Conservation (phyloP, 2,113 vertebrate genomes). For the Melospiza georgiana region DNA sequence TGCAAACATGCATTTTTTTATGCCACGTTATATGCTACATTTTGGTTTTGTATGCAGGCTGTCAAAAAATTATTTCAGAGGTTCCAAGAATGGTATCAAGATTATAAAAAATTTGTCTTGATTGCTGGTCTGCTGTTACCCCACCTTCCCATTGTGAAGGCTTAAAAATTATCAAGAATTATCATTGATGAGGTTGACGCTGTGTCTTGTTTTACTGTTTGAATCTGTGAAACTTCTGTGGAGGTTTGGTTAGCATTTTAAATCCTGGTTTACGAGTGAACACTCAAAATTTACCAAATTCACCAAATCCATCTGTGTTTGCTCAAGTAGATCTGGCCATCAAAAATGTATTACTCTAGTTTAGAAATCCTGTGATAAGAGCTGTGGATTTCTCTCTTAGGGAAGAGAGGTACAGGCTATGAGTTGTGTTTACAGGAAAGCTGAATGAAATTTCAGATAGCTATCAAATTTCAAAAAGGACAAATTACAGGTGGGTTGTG, state of each 20-base stretch:
- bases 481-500: not conserved
- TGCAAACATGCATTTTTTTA: not conserved
- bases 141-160: not conserved
- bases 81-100: not conserved
- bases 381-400: not conserved
- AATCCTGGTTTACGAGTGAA: not conserved
- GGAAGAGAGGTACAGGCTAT: not conserved
- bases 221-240: not conserved
- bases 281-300: not conserved
- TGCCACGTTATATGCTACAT: rapidly evolving
- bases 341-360: not conserved
- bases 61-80: not conserved
- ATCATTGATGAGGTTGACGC: not conserved
- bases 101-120: not conserved
- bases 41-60: not conserved
- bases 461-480: not conserved
- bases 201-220: not conserved
- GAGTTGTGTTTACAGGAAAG: not conserved
- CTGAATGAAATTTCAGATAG: not conserved
- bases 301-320: not conserved
- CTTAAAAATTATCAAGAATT: not conserved
- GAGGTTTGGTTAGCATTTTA: not conserved
- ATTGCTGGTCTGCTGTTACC: not conserved
- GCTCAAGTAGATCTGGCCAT: not conserved
- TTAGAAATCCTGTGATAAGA: not conserved